These are phyloP conservation scores for Gymnopithys bicolor DNA, from an alignment of 2,797 vertebrate species.

Conservation along the genomic window DNA sequence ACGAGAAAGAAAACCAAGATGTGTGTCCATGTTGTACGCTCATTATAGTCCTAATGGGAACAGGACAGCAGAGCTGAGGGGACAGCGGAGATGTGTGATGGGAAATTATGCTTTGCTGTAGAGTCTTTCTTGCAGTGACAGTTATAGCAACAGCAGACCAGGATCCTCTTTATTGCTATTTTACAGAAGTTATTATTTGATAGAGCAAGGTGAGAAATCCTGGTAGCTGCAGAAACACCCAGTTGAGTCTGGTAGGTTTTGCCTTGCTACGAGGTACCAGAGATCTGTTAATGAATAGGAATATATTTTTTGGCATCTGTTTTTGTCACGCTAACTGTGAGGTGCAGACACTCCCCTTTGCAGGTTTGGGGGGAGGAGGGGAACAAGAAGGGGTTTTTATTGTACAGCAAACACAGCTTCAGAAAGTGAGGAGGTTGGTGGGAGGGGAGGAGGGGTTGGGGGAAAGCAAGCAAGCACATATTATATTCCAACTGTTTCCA, in stretches of 20 bases:
- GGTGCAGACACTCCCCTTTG: not conserved
- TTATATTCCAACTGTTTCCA: slow-evolving; percentile 79
- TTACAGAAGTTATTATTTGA: not conserved
- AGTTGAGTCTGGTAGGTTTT: not conserved
- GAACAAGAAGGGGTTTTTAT: slow-evolving; percentile 29
- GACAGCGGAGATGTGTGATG: not conserved
- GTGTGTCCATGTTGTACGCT: not conserved
- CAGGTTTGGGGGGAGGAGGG: not conserved
- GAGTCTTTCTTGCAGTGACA: not conserved
- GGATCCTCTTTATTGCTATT: not conserved
- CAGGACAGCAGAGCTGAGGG: not conserved
- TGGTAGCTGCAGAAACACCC: not conserved
- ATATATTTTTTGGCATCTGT: not conserved
- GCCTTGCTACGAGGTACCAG: not conserved
- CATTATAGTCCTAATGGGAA: slow-evolving; percentile 34
- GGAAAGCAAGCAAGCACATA: slow-evolving; percentile 18
- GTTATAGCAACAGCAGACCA: not conserved
- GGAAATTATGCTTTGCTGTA: not conserved
- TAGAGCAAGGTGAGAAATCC: not conserved
- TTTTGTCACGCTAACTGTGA: not conserved
- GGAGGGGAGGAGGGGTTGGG: slow-evolving; percentile 1
- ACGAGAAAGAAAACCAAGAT: not conserved
- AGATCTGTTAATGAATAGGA: slow-evolving; percentile 11
- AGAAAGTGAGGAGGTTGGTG: slow-evolving; percentile 59
- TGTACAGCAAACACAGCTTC: slow-evolving; percentile 25